Conservation (phyloP, 2,797 vertebrate species). For the Gallinago nigripennis region DNA sequence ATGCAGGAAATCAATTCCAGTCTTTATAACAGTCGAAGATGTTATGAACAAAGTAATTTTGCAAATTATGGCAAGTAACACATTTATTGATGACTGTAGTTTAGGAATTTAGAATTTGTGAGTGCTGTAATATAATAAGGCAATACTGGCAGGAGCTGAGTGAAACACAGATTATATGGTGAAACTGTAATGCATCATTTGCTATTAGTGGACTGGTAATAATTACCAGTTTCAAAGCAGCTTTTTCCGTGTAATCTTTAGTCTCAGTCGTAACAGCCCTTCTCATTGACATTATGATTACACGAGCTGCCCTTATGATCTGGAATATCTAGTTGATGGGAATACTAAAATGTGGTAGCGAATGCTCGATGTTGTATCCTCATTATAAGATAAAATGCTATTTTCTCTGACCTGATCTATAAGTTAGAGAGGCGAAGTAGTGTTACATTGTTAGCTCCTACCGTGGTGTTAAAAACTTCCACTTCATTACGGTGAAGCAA, state of each 20-base stretch:
- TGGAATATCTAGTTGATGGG: conserved; percentile 80
- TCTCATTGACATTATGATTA: conserved; percentile 84
- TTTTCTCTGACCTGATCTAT: conserved; percentile 76
- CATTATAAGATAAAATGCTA: conserved; percentile 77
- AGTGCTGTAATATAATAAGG: conserved; percentile 74
- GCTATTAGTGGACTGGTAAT: conserved; percentile 84
- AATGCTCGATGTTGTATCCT: conserved; percentile 74
- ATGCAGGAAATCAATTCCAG: conserved; percentile 79
- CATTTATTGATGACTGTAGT: conserved; percentile 82
- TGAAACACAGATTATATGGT: conserved; percentile 82
- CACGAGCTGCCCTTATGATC: conserved; percentile 79
- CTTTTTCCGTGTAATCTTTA: conserved; percentile 80
- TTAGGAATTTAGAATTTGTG: conserved; percentile 78
- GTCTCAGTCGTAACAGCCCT: conserved; percentile 80
- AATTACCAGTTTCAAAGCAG: conserved; percentile 84
- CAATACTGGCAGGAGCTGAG: conserved; percentile 64
- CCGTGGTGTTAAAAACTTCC: conserved; percentile 45
- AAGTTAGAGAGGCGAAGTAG: conserved; percentile 60
- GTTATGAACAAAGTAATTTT: conserved; percentile 83
- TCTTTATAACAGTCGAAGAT: conserved; percentile 80
- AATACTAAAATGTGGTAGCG: conserved; percentile 74
- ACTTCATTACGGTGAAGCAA: conserved; percentile 41
- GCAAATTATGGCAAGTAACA: conserved; percentile 81
- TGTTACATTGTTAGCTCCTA: conserved; percentile 49
- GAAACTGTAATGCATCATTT: conserved; percentile 85